Conservation (phyloP, 1,140 invertebrate species). For the Ceratina australensis region DNA sequence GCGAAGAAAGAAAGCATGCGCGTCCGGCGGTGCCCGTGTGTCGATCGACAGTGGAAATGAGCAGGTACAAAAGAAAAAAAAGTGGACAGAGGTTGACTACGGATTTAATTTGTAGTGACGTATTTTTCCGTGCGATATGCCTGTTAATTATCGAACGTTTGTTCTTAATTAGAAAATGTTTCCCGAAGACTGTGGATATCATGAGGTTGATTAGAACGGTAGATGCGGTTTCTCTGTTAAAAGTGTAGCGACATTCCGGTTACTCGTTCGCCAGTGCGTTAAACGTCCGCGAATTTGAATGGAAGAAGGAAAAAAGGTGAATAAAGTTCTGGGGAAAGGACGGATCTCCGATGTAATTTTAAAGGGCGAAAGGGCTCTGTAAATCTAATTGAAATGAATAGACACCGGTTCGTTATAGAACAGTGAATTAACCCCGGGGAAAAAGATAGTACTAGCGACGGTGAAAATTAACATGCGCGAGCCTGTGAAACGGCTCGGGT, state of each 20-base stretch:
- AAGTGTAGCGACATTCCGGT: too few species aligned
- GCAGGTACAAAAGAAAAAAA: background rate
- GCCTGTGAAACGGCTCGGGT: background rate
- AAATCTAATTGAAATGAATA: conserved; percentile 28
- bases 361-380: background rate
- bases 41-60: conserved; percentile 26
- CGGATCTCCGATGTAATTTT: background rate
- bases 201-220: too few species aligned
- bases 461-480: background rate
- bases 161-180: too few species aligned
- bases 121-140: background rate
- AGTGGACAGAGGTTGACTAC: background rate
- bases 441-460: background rate
- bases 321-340: background rate
- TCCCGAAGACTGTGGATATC: too few species aligned
- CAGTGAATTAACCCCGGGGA: conserved; percentile 11
- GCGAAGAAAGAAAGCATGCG: background rate
- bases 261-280: too few species aligned
- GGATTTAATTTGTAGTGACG: background rate
- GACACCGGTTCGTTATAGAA: background rate
- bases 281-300: too few species aligned
- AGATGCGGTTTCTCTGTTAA: too few species aligned
- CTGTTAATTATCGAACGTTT: too few species aligned
- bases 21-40: background rate
- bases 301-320: too few species aligned